Evolutionary conservation across 1,140 invertebrate genomes (phyloP).

Genomic region (Thaumatotibia leucotreta): DNA sequence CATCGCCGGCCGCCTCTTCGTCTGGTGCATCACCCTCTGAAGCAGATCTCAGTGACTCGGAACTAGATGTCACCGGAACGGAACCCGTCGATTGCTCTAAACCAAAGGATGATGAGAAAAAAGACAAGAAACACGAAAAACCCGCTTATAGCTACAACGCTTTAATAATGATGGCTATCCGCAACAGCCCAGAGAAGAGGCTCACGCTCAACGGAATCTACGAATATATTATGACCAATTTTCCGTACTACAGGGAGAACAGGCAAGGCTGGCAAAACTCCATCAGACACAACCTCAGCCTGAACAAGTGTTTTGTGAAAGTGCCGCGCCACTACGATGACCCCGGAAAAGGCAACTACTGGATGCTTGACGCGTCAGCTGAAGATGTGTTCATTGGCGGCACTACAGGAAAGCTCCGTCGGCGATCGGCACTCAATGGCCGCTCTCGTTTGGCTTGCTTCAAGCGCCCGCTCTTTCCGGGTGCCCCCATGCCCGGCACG

Average conservation of each 20-base stretch:
- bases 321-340: constrained; percentile 96
- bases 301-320: constrained; percentile 99
- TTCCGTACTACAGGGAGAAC: constrained; percentile 98
- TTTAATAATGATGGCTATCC: constrained; percentile 99
- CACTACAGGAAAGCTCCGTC: constrained; percentile 94
- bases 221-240: constrained; percentile 99
- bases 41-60: constrained; percentile 77
- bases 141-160: constrained; percentile 99
- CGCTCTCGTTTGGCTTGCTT: constrained; percentile 91
- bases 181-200: constrained; percentile 94
- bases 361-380: constrained; percentile 95
- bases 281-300: constrained; percentile 96
- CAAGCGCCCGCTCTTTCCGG: constrained; percentile 81
- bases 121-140: constrained; percentile 88
- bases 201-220: constrained; percentile 99
- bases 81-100: constrained; percentile 83
- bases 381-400: constrained; percentile 99
- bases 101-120: constrained; percentile 61
- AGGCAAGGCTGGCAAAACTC: constrained; percentile 99
- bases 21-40: constrained; percentile 53
- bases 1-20: constrained; percentile 51
- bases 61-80: constrained; percentile 87
- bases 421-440: constrained; percentile 91
- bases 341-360: constrained; percentile 97
- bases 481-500: constrained; percentile 64